Base-by-base conservation (phyloP, 2,113 vertebrate genomes). In the Ranitomeya imitator region DNA sequence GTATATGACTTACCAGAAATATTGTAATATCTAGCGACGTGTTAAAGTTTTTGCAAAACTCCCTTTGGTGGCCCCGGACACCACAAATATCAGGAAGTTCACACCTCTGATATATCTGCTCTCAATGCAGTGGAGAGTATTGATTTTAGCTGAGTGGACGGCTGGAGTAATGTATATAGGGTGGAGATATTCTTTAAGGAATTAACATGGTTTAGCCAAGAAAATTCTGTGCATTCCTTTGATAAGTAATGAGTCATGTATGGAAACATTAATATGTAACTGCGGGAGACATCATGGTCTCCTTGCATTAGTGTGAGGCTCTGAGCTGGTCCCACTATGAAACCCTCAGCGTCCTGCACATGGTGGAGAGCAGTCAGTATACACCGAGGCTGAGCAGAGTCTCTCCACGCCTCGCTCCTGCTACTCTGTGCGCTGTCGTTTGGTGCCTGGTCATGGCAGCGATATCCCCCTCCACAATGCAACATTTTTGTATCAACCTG, bases 171-270 rank as follows among this genome's bases (percentile, higher is more conserved):
- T 51, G 71, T 16, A 74, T 74, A 74, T 51, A 9, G 71, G 31
- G 71, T 74, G 71, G 71, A 19, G 31, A 19, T 45, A 74, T 74
- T 74, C 71, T 74, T 74, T 74, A 74, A 51, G 71, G 71, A 74
- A 74, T 74, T 18, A 2, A 74, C 16, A 45, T 18, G 10, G 71
- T 45, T 37, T 26, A 7, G 69, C 71, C 71, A 19, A 45, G 37
- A 74, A 74, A 74, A 51, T 73, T 16, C 37, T 45, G 5, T 45
- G 37, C 69, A 37, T 31, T 37, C 26, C 37, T 73, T 73, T 73
- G 37, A 74, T 74, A 37, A 10, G 71, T 74, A 18, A 74, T 74
- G 31, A 73, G 69, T 73, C 26, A 37, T 37, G 7, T 73, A 73
- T 73, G 31, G 69, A 74, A 18, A 18, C 19, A 15, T 15, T 73